Base-by-base conservation (phyloP, 2,113 vertebrate genomes). In the Motacilla alba region DNA sequence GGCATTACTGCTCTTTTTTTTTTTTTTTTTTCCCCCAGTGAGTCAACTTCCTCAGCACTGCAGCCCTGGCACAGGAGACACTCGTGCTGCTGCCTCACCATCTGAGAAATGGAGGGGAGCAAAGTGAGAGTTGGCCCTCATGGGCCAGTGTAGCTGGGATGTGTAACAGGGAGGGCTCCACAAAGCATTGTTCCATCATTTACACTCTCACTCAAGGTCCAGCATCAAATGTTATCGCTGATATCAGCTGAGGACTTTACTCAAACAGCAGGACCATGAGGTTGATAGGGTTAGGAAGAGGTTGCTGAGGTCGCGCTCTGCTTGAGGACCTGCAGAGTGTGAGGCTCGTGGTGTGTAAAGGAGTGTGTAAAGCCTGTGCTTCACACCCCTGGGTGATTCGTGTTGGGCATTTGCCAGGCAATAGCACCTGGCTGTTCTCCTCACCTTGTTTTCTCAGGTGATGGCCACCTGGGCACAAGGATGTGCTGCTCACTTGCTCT, bases 301-400 rank as follows among this genome's bases (percentile, higher is more conserved):
- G 50, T 35, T 80, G 41, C 6, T 33, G 14, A 77, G 63, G 37
- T 28, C 7, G 28, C 59, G 68, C 53, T 85, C 28, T 1, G 2
- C 62, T 58, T 0, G 0, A 5, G 41, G 60, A 62, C 28, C 55
- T 0, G 0, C 23, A 8, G 31, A 2, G 1, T 19, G 27, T 56
- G 47, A 41, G 66, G 78, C 41, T 82, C 2, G 0, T 2, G 7
- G 12, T 46, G 37, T 33, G 18, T 15, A 43, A 43, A 58, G 31
- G 15, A 12, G 30, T 31, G 14, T 60, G 46, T 2, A 2, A 59
- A 44, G 27, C 23, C 41, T 72, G 56, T 60, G 41, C 8, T 27
- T 78, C 56, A 31, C 33, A 0, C 20, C 18, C 28, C 30, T 47
- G 72, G 5, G 7, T 69, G 59, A 18, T 64, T 47, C 1, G 0